Base-by-base conservation (phyloP, 2,113 vertebrate genomes). In the Electrona antarctica region DNA sequence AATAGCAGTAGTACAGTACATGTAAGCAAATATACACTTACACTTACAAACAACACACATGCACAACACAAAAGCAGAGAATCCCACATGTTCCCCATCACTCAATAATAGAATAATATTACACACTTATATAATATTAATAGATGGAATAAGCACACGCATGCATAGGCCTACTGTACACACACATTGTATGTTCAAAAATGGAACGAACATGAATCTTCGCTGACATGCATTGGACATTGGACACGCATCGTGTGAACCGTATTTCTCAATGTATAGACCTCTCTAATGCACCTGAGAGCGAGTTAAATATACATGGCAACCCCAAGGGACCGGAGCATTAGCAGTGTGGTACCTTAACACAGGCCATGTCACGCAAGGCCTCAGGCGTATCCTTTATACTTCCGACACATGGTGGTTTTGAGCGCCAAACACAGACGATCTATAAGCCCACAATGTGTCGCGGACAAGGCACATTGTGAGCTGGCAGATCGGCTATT, bases 231-330 rank as follows among this genome's bases (percentile, higher is more conserved):
- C 52, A 46, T 8, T 21, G 21, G 21, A 14, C 3, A 67, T 55
- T 8, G 12, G 49, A 28, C 13, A 21, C 21, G 2, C 21, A 15
- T 67, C 21, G 33, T 2, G 33, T 41, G 33, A 41, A 41, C 33
- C 33, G 33, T 41, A 41, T 41, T 41, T 41, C 33, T 41, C 33
- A 41, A 41, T 41, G 33, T 41, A 6, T 41, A 41, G 33, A 6
- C 33, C 33, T 84, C 81, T 33, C 78, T 88, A 86, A 88, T 87
- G 85, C 86, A 83, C 71, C 73, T 12, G 69, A 67, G 82, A 78
- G 50, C 1, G 41, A 6, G 59, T 90, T 86, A 89, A 89, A 89
- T 77, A 89, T 88, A 80, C 83, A 88, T 82, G 83, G 64, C 67
- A 76, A 77, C 83, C 71, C 33, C 5, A 46, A 68, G 81, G 64